Evolutionary conservation across 1,140 invertebrate genomes (phyloP).

Genomic region (honey bee (Apis mellifera)): DNA sequence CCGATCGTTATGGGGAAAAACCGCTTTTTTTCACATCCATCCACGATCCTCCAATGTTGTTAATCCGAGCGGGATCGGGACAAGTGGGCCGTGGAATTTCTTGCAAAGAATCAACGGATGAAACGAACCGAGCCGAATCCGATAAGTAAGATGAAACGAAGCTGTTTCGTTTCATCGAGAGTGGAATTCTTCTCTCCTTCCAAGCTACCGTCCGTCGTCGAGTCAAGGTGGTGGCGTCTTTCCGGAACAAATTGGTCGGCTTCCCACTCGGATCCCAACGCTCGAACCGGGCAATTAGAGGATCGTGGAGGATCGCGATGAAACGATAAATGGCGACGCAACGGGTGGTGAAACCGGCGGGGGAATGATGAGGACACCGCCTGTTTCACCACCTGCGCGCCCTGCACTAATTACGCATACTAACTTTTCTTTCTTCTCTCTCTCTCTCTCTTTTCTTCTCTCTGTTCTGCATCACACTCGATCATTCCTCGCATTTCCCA

Average conservation of each 20-base stretch:
- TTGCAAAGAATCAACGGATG: no score
- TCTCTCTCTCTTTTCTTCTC: constrained; percentile 39
- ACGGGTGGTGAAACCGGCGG: constrained; percentile 56
- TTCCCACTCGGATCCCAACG: neutral
- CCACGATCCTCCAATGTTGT: no score
- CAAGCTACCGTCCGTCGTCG: no score
- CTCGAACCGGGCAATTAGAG: constrained; percentile 44
- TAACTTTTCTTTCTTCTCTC: constrained; percentile 50
- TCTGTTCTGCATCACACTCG: constrained; percentile 39
- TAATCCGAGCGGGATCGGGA: no score
- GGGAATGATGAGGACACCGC: no score
- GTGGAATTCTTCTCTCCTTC: no score
- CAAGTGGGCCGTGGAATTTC: no score
- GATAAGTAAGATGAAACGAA: no score
- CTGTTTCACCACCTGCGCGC: constrained; percentile 58
- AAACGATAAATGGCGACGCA: constrained; percentile 36
- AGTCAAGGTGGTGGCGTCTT: neutral
- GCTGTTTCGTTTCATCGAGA: no score
- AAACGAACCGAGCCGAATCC: no score
- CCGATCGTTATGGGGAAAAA: no score
- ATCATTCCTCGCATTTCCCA: constrained; percentile 60
- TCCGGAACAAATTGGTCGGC: constrained; percentile 29
- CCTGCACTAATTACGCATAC: constrained; percentile 58
- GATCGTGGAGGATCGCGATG: constrained; percentile 41
- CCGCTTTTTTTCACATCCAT: no score